Evolutionary conservation across 2,797 vertebrate species (phyloP).

Genomic region (Sebastes dallii): DNA sequence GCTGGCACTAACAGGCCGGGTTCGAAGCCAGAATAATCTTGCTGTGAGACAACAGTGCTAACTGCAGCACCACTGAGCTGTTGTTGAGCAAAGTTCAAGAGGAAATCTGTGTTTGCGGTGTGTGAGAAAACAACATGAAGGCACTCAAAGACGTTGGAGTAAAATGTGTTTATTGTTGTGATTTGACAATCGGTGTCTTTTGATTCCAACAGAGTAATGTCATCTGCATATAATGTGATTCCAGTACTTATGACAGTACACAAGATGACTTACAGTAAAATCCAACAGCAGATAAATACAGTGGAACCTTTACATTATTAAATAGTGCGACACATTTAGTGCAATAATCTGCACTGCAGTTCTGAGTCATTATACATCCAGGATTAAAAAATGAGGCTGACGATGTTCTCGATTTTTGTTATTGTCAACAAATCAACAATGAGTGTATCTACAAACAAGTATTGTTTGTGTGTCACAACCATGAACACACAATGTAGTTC

Average conservation of each 20-base stretch:
- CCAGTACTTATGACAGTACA: background rate
- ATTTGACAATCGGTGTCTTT: background rate
- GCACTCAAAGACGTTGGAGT: background rate
- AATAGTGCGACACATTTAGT: background rate
- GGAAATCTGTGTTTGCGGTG: background rate
- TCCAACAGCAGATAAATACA: background rate
- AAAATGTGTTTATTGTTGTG: background rate
- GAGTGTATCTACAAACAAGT: no score
- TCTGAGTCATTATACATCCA: background rate
- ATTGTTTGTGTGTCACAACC: background rate
- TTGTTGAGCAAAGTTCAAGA: background rate
- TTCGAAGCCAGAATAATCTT: no score
- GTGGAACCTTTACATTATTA: background rate
- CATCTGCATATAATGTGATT: background rate
- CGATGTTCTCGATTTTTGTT: background rate
- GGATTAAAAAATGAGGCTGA: background rate
- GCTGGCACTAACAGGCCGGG: no score
- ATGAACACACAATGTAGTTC: background rate
- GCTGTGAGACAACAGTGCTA: background rate
- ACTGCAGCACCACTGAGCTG: fast-evolving
- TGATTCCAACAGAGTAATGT: background rate
- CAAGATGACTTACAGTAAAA: background rate
- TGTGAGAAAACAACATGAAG: background rate
- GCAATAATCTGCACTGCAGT: background rate
- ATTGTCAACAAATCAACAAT: background rate